These are phyloP conservation scores for Epizoanthus scotinus DNA, from an alignment of 92 coral and sea anemone genomes.

Conservation along the genomic window DNA sequence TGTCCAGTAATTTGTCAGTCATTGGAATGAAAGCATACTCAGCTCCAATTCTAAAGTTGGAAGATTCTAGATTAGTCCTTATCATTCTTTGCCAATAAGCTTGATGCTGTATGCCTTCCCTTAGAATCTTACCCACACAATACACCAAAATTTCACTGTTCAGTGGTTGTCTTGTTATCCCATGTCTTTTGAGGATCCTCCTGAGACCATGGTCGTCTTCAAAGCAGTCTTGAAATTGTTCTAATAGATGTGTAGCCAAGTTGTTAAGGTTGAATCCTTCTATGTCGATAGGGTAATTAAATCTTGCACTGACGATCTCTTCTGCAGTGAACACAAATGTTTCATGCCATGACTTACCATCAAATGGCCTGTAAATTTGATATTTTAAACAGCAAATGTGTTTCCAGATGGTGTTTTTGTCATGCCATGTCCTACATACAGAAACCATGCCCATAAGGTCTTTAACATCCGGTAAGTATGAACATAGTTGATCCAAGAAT, in stretches of 20 bases:
- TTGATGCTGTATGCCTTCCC: constrained; percentile 35
- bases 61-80: constrained; percentile 10
- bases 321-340: constrained; percentile 5
- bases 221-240: not conserved
- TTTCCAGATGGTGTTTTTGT: not conserved
- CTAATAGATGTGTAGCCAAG: constrained; percentile 5
- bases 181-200: constrained; percentile 13
- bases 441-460: not conserved
- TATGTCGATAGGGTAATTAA: constrained; percentile 4
- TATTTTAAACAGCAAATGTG: not conserved
- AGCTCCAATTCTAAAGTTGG: constrained; percentile 32
- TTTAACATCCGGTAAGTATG: not conserved
- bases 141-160: constrained; percentile 39
- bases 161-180: constrained; percentile 26
- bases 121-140: constrained; percentile 29
- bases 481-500: constrained; percentile 10
- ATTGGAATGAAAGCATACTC: constrained; percentile 25
- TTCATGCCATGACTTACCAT: not conserved
- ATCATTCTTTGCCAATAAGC: constrained; percentile 26
- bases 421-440: not conserved
- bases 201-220: not conserved
- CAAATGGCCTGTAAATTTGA: constrained; percentile 1
- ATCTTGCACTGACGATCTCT: not conserved
- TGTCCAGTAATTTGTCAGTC: constrained; percentile 26
- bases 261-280: constrained; percentile 4